phyloP scores from a whole-genome alignment of 2,797 vertebrate species.

The Lagocephalus sceleratus region DNA sequence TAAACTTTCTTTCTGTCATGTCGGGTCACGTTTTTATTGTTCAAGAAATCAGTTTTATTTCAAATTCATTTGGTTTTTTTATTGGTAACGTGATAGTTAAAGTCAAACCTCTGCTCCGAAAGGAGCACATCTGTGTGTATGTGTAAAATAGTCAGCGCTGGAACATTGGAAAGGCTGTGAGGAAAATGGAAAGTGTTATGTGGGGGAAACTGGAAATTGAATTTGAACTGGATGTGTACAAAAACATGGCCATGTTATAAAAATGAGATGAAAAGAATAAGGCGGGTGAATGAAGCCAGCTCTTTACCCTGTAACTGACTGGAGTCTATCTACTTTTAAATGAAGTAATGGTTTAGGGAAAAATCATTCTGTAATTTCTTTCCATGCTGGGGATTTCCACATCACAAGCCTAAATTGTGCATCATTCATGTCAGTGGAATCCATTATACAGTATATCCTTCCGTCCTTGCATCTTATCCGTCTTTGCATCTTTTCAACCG shows the following conservation, averaged over 20 bases:
- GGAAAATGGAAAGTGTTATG: background rate
- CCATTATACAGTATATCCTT: too few species aligned
- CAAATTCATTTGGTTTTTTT: too few species aligned
- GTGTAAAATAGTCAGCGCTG: background rate
- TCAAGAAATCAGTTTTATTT: too few species aligned
- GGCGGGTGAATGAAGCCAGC: background rate
- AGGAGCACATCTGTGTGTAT: background rate
- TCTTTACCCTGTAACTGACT: background rate
- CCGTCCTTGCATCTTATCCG: too few species aligned
- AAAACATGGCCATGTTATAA: background rate
- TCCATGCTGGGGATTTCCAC: slow-evolving; percentile 61
- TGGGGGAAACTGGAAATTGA: background rate
- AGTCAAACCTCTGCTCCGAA: background rate
- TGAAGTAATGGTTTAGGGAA: slow-evolving; percentile 29
- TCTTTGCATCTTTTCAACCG: too few species aligned
- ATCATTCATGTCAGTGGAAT: slow-evolving; percentile 39
- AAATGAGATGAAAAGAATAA: background rate
- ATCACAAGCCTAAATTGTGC: slow-evolving; percentile 45
- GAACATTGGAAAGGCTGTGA: background rate
- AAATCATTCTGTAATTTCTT: slow-evolving; percentile 44
- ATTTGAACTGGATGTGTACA: background rate
- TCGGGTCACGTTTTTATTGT: too few species aligned
- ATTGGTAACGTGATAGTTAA: too few species aligned
- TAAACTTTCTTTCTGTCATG: too few species aligned
- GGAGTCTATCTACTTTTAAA: background rate